Evolutionary conservation across 1,140 invertebrate genomes (phyloP).

Genomic region (Chionoecetes opilio): DNA sequence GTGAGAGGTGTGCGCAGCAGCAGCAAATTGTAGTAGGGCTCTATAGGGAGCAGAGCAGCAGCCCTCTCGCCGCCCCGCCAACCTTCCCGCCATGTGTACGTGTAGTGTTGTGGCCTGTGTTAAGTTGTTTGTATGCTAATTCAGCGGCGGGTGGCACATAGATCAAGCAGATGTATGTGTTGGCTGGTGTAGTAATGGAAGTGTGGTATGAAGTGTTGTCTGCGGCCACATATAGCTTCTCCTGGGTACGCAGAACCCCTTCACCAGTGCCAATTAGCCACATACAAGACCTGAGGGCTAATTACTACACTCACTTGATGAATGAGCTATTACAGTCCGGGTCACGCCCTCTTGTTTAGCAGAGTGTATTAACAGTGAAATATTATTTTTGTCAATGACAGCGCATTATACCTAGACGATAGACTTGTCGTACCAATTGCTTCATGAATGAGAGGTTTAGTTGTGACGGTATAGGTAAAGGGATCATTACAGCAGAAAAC

Average conservation of each 20-base stretch:
- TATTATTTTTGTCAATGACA: constrained; percentile 34
- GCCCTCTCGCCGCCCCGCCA: constrained; percentile 58
- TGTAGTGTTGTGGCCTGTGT: constrained; percentile 64
- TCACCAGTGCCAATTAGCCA: constrained; percentile 65
- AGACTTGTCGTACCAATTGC: background rate
- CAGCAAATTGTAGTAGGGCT: constrained; percentile 51
- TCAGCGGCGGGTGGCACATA: constrained; percentile 57
- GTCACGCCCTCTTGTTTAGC: constrained; percentile 1
- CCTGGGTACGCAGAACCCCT: constrained; percentile 36
- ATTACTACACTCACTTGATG: constrained; percentile 75
- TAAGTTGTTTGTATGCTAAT: constrained; percentile 78
- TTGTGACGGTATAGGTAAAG: background rate
- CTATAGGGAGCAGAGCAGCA: constrained; percentile 43
- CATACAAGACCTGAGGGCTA: constrained; percentile 60
- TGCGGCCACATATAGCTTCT: constrained; percentile 53
- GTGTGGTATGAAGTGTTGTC: constrained; percentile 57
- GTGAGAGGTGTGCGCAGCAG: constrained; percentile 71
- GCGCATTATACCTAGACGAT: constrained; percentile 35
- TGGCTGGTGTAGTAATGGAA: constrained; percentile 55
- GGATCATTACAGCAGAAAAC: background rate
- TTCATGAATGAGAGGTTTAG: constrained; percentile 39
- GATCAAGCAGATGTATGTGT: constrained; percentile 68
- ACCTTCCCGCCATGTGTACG: constrained; percentile 69
- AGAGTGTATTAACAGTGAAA: constrained; percentile 52
- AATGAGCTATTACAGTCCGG: constrained; percentile 65